Evolutionary conservation across 2,113 vertebrate species (phyloP).

Genomic region (Orcinus orca): DNA sequence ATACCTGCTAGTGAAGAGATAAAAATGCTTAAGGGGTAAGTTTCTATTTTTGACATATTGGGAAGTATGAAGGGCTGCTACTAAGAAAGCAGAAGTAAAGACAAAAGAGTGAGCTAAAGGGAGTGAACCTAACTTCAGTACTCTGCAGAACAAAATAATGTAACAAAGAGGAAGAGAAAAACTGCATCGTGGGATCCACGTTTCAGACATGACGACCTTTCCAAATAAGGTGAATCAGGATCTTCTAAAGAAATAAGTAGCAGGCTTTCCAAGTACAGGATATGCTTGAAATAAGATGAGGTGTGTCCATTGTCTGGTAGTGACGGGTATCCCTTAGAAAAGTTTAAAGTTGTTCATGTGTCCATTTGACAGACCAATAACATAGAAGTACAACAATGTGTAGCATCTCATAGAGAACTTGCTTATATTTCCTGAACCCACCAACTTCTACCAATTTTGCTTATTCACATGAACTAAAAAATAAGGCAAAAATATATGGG

Average conservation of each 20-base stretch:
- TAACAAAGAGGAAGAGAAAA: background rate
- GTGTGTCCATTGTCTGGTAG: background rate
- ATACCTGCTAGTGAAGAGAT: background rate
- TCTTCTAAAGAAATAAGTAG: background rate
- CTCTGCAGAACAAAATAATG: background rate
- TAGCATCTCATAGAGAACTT: background rate
- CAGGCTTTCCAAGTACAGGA: background rate
- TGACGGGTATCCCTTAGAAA: background rate
- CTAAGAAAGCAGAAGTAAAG: background rate
- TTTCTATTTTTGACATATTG: background rate
- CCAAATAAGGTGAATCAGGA: background rate
- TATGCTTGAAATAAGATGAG: background rate
- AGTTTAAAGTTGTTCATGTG: background rate
- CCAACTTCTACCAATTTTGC: background rate
- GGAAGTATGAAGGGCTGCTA: background rate
- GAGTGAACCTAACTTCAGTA: background rate
- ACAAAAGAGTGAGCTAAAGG: background rate
- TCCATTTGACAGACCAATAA: background rate
- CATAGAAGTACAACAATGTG: background rate
- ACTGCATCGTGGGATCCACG: background rate
- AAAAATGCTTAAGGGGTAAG: background rate
- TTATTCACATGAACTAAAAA: background rate
- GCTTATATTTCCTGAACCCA: background rate
- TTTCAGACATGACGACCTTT: background rate
- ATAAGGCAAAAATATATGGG: background rate